Evolutionary conservation across 1,140 invertebrate species (phyloP).

Genomic region (Daktulosphaira vitifoliae): DNA sequence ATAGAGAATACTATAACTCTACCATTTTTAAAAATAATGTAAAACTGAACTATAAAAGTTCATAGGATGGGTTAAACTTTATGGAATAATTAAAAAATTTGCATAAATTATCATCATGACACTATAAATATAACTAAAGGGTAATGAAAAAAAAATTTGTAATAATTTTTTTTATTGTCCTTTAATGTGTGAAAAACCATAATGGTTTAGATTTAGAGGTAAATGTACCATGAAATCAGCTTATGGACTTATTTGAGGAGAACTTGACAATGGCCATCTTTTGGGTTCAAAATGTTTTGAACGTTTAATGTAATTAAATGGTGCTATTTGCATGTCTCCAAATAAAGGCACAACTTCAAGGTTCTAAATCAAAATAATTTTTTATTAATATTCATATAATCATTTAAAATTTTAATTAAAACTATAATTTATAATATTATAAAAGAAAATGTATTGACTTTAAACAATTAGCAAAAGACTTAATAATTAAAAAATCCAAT

Average conservation of each 20-base stretch:
- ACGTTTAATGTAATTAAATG: slow-evolving; percentile 95
- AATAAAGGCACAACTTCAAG: slow-evolving; percentile 96
- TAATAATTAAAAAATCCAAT: slow-evolving; percentile 82
- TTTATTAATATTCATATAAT: not conserved
- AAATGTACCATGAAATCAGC: slow-evolving; percentile 94
- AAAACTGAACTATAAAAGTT: too few relatives aligned
- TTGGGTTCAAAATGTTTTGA: slow-evolving; percentile 88
- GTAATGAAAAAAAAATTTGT: too few relatives aligned
- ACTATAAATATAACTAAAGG: too few relatives aligned
- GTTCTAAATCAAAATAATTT: slow-evolving; percentile 49
- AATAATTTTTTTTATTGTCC: too few relatives aligned
- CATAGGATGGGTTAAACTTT: too few relatives aligned
- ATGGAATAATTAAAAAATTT: too few relatives aligned
- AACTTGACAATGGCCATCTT: slow-evolving; percentile 85
- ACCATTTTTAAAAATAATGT: too few relatives aligned
- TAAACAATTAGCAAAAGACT: not conserved
- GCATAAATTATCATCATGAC: too few relatives aligned
- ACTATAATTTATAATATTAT: too few relatives aligned
- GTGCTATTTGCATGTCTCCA: slow-evolving; percentile 99
- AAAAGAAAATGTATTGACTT: slow-evolving; percentile 10
- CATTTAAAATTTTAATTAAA: too few relatives aligned
- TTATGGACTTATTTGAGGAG: slow-evolving; percentile 74
- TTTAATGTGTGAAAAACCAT: too few relatives aligned
- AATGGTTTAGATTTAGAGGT: slow-evolving; percentile 74
- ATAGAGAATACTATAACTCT: too few relatives aligned